These are phyloP conservation scores for Drosophila bocqueti DNA, from an alignment of 1,140 invertebrate genomes.

Conservation along the genomic window DNA sequence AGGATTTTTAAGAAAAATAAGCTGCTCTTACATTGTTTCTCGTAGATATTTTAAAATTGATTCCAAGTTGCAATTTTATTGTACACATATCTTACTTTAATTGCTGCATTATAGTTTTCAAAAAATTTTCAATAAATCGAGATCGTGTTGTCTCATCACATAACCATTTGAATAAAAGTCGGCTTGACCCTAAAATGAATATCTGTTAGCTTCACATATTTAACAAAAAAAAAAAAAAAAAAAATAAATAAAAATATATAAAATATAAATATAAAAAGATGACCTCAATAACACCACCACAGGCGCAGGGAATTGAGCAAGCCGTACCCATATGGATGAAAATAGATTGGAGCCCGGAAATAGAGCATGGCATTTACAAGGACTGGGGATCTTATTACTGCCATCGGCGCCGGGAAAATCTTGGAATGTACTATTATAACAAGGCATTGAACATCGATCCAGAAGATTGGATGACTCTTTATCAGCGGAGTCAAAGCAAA, in stretches of 20 bases:
- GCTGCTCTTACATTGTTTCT: too few relatives aligned
- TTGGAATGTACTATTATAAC: slow-evolving; percentile 66
- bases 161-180: slow-evolving; percentile 9
- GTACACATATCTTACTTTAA: too few relatives aligned
- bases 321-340: slow-evolving; percentile 61
- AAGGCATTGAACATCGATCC: slow-evolving; percentile 55
- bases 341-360: slow-evolving; percentile 70
- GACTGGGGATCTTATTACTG: slow-evolving; percentile 77
- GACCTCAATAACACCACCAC: slow-evolving; percentile 24
- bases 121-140: too few relatives aligned
- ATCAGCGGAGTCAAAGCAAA: slow-evolving; percentile 60
- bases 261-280: slow-evolving; percentile 36
- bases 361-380: slow-evolving; percentile 65
- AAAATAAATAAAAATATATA: neutral
- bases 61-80: too few relatives aligned
- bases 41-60: too few relatives aligned
- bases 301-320: slow-evolving; percentile 17
- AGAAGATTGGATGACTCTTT: slow-evolving; percentile 58
- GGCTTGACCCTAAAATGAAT: neutral
- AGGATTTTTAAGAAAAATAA: too few relatives aligned
- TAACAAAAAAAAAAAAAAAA: slow-evolving; percentile 17
- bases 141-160: neutral
- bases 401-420: slow-evolving; percentile 51
- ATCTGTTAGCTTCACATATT: slow-evolving; percentile 4
- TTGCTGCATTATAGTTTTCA: too few relatives aligned